Evolutionary conservation across 1,140 invertebrate genomes (phyloP), one percentile per base, ranked within the genome.

Genomic region (Maniola jurtina): DNA sequence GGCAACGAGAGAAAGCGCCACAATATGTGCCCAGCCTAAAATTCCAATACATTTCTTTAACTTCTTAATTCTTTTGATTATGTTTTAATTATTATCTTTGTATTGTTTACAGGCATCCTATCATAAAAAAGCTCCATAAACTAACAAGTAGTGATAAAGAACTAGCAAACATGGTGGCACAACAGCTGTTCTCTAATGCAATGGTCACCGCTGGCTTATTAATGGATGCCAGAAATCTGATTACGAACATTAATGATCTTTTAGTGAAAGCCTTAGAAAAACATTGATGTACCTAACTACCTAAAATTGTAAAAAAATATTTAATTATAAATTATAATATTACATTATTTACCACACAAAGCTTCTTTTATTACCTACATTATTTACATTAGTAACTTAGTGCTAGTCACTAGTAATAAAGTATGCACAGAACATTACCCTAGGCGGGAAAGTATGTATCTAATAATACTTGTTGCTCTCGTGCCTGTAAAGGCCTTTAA

Each of bases 191-290:
- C 83, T 95, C 95, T 50, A 98, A 98, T 91, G 97, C 98, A 0
- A 97, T 99, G 97, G 96, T 99, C 6, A 95, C 95, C 16, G 98
- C 98, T 52, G 98, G 98, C 9, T 91, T 99, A n/a, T 93, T 98
- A 1, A 96, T 98, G 83, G 98, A 99, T 92, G 96, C 98, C 0
- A 92, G 97, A 68, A 94, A 94, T 69, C 91, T 99, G 59, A 91
- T 99, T 8, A 93, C 93, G 9, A 94, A 95, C 40, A 95, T 99
- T 89, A 99, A 99, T 89, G 94, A 96, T 75, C 91, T 99, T 25
- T 87, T 99, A 45, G 93, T 94, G 0, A 93, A 96, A 89, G 96
- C 96, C 11, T 92, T 99, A 66, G 96, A 98, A 74, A 96, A 96
- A 89, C 93, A 95, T 89, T 96, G 92, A 71, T 68, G 6, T 73